These are phyloP conservation scores for Holacanthella duospinosa DNA, from an alignment of 2,888 invertebrate species.

Conservation along the genomic window DNA sequence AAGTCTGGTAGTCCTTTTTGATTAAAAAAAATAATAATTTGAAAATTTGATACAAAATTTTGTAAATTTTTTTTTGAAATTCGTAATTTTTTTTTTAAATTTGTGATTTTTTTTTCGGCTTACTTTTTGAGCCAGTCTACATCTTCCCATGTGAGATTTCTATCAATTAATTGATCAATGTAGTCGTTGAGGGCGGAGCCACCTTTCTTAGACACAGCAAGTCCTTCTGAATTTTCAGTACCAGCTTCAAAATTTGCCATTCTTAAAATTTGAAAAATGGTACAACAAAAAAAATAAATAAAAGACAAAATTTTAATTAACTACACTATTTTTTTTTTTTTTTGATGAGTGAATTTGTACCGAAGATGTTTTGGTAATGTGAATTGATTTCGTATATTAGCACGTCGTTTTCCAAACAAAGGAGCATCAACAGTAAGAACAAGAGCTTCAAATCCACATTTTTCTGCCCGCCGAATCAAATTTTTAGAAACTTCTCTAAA, in stretches of 20 bases:
- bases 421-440: constrained; percentile 84
- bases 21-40: not conserved
- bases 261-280: constrained; percentile 43
- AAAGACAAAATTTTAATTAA: not conserved
- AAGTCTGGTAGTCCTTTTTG: constrained; percentile 56
- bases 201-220: constrained; percentile 45
- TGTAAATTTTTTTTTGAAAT: too few relatives aligned
- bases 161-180: constrained; percentile 63
- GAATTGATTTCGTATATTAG: constrained; percentile 75
- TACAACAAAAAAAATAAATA: not conserved
- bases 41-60: not conserved
- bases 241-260: constrained; percentile 67
- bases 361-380: constrained; percentile 65
- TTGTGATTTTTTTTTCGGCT: constrained; percentile 44
- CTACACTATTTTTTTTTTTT: not conserved
- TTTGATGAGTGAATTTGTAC: constrained; percentile 42
- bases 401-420: constrained; percentile 67
- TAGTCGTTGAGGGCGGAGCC: constrained; percentile 71
- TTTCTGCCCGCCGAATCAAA: constrained; percentile 61
- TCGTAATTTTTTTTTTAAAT: too few relatives aligned
- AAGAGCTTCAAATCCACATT: constrained; percentile 71
- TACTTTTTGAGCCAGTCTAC: constrained; percentile 77
- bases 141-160: constrained; percentile 74
- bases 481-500: constrained; percentile 56
- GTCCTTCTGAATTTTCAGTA: constrained; percentile 41